phyloP scores from a whole-genome alignment of 1,140 invertebrate genomes.

The Phthorimaea operculella region DNA sequence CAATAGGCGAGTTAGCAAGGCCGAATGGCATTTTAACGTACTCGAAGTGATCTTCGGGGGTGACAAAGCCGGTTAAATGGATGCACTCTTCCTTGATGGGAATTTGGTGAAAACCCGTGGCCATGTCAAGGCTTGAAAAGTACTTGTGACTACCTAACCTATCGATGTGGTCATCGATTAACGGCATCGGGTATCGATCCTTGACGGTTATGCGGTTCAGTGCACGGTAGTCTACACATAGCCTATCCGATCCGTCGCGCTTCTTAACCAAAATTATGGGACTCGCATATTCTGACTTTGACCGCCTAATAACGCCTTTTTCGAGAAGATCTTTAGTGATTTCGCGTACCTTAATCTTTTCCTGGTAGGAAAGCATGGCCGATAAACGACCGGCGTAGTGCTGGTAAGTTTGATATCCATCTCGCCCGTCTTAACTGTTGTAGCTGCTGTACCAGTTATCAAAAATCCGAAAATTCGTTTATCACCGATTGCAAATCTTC shows the following conservation, averaged over 20 bases:
- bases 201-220: slow-evolving; percentile 42
- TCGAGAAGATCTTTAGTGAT: slow-evolving; percentile 20
- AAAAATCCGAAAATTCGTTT: slow-evolving; percentile 11
- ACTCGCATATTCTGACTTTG: slow-evolving; percentile 30
- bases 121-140: slow-evolving; percentile 44
- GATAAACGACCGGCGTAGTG: slow-evolving; percentile 14
- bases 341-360: slow-evolving; percentile 22
- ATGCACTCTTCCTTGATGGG: not conserved
- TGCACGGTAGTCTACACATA: slow-evolving; percentile 46
- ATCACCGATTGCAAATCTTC: slow-evolving; percentile 9
- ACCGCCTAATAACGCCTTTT: slow-evolving; percentile 26
- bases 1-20: slow-evolving; percentile 12
- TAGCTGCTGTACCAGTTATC: slow-evolving; percentile 17
- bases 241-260: slow-evolving; percentile 29
- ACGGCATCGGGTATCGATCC: slow-evolving; percentile 41
- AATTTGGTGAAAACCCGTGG: not conserved
- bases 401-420: slow-evolving; percentile 21
- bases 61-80: slow-evolving; percentile 35
- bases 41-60: slow-evolving; percentile 16
- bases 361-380: slow-evolving; percentile 19
- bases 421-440: slow-evolving; percentile 18
- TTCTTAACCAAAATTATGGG: slow-evolving; percentile 41
- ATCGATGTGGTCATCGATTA: slow-evolving; percentile 28
- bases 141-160: slow-evolving; percentile 18
- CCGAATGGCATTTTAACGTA: slow-evolving; percentile 15